Evolutionary conservation across 2,113 vertebrate genomes (phyloP).

Genomic region (Pelecanoides urinatrix): DNA sequence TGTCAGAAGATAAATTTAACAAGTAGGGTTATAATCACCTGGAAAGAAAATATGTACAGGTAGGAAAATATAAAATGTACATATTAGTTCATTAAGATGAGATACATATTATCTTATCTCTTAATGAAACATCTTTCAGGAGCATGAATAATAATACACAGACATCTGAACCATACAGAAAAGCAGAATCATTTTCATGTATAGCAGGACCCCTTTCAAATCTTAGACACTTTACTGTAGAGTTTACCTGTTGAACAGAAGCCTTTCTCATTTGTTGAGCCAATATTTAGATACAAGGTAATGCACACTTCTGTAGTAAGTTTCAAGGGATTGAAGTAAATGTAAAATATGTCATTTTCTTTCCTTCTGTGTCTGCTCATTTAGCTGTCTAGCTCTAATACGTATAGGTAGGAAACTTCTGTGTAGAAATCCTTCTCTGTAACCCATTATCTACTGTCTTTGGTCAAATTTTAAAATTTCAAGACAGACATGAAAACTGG

Average conservation of each 20-base stretch:
- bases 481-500: neutral
- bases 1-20: neutral
- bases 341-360: neutral
- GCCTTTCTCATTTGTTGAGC: neutral
- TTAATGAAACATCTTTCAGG: neutral
- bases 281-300: neutral
- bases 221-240: neutral
- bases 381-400: neutral
- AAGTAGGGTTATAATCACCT: neutral
- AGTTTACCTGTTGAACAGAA: neutral
- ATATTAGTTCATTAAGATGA: neutral
- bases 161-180: neutral
- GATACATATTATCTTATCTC: neutral
- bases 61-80: neutral
- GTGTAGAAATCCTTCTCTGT: neutral
- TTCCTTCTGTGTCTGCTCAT: neutral
- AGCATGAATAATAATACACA: neutral
- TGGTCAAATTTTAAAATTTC: neutral
- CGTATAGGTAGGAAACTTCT: neutral
- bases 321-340: neutral
- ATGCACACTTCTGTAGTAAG: neutral
- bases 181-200: neutral
- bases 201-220: neutral
- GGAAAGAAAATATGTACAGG: neutral
- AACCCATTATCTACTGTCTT: rapidly evolving